Evolutionary conservation across 2,113 vertebrate genomes (phyloP).

Genomic region (Lynx canadensis): DNA sequence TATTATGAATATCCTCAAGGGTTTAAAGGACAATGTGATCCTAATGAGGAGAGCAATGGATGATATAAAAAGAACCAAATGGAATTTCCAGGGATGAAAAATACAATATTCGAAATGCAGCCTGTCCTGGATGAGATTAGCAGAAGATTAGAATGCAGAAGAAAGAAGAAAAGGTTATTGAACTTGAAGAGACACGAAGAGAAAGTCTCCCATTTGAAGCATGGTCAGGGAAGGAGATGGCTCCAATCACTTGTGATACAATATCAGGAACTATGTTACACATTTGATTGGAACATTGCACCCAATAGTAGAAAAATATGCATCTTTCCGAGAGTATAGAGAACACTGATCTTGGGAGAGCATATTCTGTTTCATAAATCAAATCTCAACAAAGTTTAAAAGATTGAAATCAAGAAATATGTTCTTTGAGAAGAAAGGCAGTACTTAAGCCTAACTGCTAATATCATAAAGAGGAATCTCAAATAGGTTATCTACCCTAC

Average conservation of each 20-base stretch:
- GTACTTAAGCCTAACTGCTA: not conserved
- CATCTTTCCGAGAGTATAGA: not conserved
- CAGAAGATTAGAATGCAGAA: not conserved
- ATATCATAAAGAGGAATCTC: not conserved
- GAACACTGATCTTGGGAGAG: not conserved
- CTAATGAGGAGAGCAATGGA: not conserved
- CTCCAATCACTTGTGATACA: not conserved
- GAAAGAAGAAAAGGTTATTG: not conserved
- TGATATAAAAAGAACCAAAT: not conserved
- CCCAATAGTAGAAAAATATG: not conserved
- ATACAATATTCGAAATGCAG: not conserved
- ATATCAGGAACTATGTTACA: not conserved
- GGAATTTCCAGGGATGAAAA: not conserved
- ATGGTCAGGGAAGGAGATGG: not conserved
- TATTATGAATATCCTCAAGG: not conserved
- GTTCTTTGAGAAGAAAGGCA: not conserved
- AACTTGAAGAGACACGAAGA: not conserved
- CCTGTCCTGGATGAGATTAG: not conserved
- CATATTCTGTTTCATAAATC: not conserved
- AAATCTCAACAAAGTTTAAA: not conserved
- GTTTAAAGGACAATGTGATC: not conserved
- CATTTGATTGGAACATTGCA: not conserved
- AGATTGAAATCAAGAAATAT: not conserved
- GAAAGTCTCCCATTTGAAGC: not conserved
- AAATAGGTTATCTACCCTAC: not conserved